Percentiles rank a stretch among this genome's conserved stretches.
Evolutionary conservation across 2,888 invertebrate species (phyloP).

Genomic region (Ennomos quercinarius): DNA sequence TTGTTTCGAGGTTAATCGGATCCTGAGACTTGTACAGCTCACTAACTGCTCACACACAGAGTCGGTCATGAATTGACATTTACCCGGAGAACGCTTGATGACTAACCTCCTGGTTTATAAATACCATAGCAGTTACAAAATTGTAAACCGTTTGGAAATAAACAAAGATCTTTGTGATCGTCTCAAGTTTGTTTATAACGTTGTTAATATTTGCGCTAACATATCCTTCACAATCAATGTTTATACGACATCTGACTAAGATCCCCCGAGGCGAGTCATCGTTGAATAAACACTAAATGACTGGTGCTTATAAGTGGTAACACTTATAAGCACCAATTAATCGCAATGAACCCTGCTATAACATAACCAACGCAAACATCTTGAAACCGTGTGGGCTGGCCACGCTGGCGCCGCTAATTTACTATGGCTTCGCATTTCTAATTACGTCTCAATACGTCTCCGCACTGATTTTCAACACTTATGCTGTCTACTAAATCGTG

Average conservation of each 20-base stretch:
- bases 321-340: conserved; percentile 54
- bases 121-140: conserved; percentile 22
- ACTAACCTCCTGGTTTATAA: conserved; percentile 42
- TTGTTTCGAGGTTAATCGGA: conserved; percentile 70
- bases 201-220: conserved; percentile 6
- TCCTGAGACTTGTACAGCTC: conserved; percentile 58
- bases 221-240: conserved; percentile 17
- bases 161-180: conserved; percentile 22
- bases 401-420: conserved; percentile 55
- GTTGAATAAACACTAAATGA: conserved; percentile 34
- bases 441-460: conserved; percentile 47
- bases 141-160: conserved; percentile 17
- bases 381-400: conserved; percentile 38
- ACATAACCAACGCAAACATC: conserved; percentile 51
- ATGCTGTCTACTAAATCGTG: conserved; percentile 48
- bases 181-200: conserved; percentile 21
- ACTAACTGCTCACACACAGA: conserved; percentile 56
- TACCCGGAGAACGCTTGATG: conserved; percentile 44
- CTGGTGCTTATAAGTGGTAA: too few relatives aligned
- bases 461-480: conserved; percentile 22
- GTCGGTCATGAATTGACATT: conserved; percentile 53
- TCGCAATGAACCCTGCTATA: conserved; percentile 46
- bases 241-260: conserved; percentile 25
- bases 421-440: conserved; percentile 51
- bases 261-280: conserved; percentile 24